Evolutionary conservation across 2,888 invertebrate genomes (phyloP).

Genomic region (Eledona agricola): DNA sequence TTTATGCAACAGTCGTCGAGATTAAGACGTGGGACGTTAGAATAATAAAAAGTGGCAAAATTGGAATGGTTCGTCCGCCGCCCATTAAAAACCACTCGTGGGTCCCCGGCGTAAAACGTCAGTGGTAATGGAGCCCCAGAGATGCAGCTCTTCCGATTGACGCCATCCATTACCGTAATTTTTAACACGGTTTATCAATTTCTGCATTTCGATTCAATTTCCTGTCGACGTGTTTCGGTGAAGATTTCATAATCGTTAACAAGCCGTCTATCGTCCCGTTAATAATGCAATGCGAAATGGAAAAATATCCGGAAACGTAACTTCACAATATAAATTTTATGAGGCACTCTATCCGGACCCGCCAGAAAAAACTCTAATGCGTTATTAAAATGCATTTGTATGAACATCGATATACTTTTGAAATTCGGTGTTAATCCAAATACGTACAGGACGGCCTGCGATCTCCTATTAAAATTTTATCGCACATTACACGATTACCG

Average conservation of each 20-base stretch:
- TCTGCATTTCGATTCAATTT: constrained; percentile 56
- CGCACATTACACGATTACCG: constrained; percentile 48
- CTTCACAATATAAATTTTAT: constrained; percentile 33
- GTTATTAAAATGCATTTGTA: constrained; percentile 45
- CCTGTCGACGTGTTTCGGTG: constrained; percentile 50
- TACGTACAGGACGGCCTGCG: constrained; percentile 37
- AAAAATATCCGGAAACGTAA: constrained; percentile 18
- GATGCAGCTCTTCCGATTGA: constrained; percentile 51
- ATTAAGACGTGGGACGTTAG: no score
- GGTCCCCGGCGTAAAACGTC: no score
- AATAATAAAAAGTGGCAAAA: no score
- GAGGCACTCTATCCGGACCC: constrained; percentile 33
- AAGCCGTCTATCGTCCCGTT: constrained; percentile 26
- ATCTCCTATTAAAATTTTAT: constrained; percentile 48
- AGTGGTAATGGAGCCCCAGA: constrained; percentile 44
- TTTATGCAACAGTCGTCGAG: no score
- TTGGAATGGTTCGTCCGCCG: no score
- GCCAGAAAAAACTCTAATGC: constrained; percentile 38
- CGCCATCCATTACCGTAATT: constrained; percentile 59
- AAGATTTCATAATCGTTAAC: constrained; percentile 39
- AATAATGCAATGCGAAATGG: constrained; percentile 35
- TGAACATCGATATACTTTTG: constrained; percentile 43
- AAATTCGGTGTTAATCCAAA: constrained; percentile 40
- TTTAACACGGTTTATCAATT: constrained; percentile 60
- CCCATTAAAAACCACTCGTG: no score